Base-by-base conservation (phyloP, 2,888 invertebrate species). In the Synanthedon vespiformis region DNA sequence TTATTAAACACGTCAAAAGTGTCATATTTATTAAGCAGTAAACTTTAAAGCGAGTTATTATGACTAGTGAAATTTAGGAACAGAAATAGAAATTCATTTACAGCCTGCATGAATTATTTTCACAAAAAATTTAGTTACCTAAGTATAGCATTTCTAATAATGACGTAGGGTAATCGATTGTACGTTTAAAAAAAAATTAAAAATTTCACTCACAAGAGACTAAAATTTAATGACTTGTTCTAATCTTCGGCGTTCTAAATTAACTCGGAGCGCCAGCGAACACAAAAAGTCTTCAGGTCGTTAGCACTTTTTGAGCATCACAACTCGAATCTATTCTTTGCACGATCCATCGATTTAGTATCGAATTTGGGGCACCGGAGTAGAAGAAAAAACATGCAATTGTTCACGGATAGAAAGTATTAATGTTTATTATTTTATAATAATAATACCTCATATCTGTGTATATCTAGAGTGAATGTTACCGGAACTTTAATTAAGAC, bases 311-410 rank as follows among this genome's bases (percentile, higher is more conserved):
- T 44, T 44, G 8, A 44, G 44, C 44, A 44, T 14, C n/a, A 14
- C 13, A 44, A 44, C 44, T 44, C 44, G 44, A 44, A 13, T 44
- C 44, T 44, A 44, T 44, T 44, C 44, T 14, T 40, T 40, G 40
- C 49, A 40, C 55, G 48, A 54, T 52, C 54, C 57, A 57, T 54
- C 54, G 58, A 57, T 55, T 58, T 40, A 49, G 48, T 52, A 49
- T 53, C 13, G 52, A 50, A 62, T 60, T 52, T 58, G 51, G 63
- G 60, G 56, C 60, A 55, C 34, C 34, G 4, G 44, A 44, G 13
- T 44, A 13, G 44, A 44, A 1, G 44, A 44, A 44, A 44, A 44
- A 44, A n/a, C 14, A 44, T 8, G 44, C 44, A 44, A 13, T 44
- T 44, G 44, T 44, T 44, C 44, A 14, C 13, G 14, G 44, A 44